Percentiles rank a stretch among this genome's conserved stretches.
These are phyloP conservation scores for Ypsolopha scabrella DNA, from an alignment of 2,888 invertebrate genomes.

Conservation along the genomic window DNA sequence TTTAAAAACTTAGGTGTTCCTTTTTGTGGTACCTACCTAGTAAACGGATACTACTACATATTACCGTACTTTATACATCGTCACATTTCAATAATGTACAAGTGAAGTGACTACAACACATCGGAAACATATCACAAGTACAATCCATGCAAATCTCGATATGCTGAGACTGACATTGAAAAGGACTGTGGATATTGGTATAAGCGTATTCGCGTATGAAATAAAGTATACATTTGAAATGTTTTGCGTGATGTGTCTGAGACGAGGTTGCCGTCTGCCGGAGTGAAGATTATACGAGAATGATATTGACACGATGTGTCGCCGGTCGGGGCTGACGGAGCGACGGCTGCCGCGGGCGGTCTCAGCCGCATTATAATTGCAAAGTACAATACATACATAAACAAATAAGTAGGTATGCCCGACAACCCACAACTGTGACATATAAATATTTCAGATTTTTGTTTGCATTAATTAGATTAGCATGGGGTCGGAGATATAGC, in stretches of 20 bases:
- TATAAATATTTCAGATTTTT: background rate
- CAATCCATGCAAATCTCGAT: too few relatives aligned
- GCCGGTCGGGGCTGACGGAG: background rate
- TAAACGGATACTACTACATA: too few relatives aligned
- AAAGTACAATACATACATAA: slow-evolving; percentile 8
- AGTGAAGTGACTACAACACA: too few relatives aligned
- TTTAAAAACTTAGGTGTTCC: too few relatives aligned
- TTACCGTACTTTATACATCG: too few relatives aligned
- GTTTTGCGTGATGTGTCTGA: background rate
- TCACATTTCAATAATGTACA: too few relatives aligned
- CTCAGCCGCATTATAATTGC: slow-evolving; percentile 14
- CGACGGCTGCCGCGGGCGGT: slow-evolving; percentile 2
- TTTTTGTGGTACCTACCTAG: too few relatives aligned
- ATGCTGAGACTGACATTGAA: too few relatives aligned
- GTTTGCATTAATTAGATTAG: background rate
- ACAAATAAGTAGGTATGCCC: background rate
- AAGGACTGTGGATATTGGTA: too few relatives aligned
- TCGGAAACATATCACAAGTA: too few relatives aligned
- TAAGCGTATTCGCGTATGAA: background rate
- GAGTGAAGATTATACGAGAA: slow-evolving; percentile 9
- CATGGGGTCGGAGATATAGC: too few relatives aligned
- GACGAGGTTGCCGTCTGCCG: background rate
- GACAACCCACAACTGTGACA: background rate
- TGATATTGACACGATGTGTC: slow-evolving; percentile 12
- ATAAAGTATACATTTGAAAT: background rate